Evolutionary conservation across 2,888 invertebrate genomes (phyloP).

Genomic region (Aphodius sticticus): DNA sequence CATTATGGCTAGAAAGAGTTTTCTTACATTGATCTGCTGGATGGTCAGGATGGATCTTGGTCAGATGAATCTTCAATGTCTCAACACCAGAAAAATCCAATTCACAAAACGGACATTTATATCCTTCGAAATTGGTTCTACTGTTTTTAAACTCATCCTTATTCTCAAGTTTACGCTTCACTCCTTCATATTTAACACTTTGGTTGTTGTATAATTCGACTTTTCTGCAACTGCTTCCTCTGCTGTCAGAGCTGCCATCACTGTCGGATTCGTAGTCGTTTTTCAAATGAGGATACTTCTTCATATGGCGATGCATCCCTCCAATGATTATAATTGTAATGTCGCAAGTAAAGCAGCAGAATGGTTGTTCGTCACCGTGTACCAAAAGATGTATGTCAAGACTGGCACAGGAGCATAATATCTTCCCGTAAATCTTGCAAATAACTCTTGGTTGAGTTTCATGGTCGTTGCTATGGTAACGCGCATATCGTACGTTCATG

Average conservation of each 20-base stretch:
- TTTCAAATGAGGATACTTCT: constrained; percentile 69
- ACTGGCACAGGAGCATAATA: constrained; percentile 79
- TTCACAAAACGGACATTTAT: constrained; percentile 71
- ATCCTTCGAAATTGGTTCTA: constrained; percentile 38
- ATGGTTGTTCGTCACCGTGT: constrained; percentile 82
- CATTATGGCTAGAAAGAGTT: constrained; percentile 76
- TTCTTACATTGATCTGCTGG: constrained; percentile 75
- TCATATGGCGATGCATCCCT: constrained; percentile 85
- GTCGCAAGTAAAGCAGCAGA: constrained; percentile 79
- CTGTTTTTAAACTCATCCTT: constrained; percentile 48
- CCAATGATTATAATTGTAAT: constrained; percentile 86
- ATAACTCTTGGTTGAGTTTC: constrained; percentile 61
- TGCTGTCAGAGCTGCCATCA: constrained; percentile 61
- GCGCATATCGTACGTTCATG: constrained; percentile 75
- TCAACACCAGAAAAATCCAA: constrained; percentile 67
- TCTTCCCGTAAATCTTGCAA: constrained; percentile 74
- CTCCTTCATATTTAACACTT: constrained; percentile 50
- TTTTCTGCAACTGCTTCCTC: constrained; percentile 53
- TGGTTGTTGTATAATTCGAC: constrained; percentile 59
- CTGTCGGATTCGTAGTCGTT: constrained; percentile 67
- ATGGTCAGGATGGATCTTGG: constrained; percentile 71
- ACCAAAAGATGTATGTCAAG: constrained; percentile 82
- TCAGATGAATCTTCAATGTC: constrained; percentile 71
- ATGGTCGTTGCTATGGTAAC: constrained; percentile 66
- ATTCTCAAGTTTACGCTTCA: constrained; percentile 56